Evolutionary conservation across 2,888 invertebrate species (phyloP), one percentile per base, ranked within the genome.

Genomic region (Tiliacea citrago): DNA sequence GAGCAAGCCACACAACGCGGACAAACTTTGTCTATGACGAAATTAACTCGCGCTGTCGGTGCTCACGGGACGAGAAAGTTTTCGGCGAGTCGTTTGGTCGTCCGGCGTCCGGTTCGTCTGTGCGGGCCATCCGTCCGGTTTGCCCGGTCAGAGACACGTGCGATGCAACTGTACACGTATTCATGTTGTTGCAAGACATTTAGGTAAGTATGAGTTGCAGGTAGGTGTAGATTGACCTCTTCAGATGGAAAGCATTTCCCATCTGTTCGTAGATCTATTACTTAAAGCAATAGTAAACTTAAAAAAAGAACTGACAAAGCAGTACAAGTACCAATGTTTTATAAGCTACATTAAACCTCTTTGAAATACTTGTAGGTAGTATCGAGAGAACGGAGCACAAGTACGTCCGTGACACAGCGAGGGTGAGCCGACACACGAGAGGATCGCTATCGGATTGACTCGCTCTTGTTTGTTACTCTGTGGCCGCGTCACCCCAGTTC

Each of bases 401-500:
- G 49, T 61, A 35, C 9, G 24, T 16, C 7, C 29, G 63, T 21
- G 24, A 24, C 51, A 49, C 51, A 49, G n/a, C 47, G 35, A 39
- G 51, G 35, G 3, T 75, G 81, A 79, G 75, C 68, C 55, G 79
- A 78, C 79, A 79, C 21, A 8, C 18, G 55, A 67, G 3, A 24
- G 75, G 81, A 79, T 79, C 69, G 73, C 35, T 57, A 51, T 29
- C 61, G 75, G 84, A 76, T 84, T 75, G 77, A 39, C 58, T 69
- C 70, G 58, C 68, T 60, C 51, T 45, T 69, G 75, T 68, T 76
- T 58, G 70, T 45, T 79, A 47, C 62, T 49, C 68, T 69, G 66
- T 61, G 71, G 53, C 57, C 60, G 49, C 51, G 71, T 42, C 57
- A 58, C 65, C 42, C 70, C 24, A 4, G 58, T 10, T 60, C 45